These are phyloP conservation scores for Enteromius mattozi DNA, from an alignment of 2,797 vertebrate genomes.

Conservation along the genomic window DNA sequence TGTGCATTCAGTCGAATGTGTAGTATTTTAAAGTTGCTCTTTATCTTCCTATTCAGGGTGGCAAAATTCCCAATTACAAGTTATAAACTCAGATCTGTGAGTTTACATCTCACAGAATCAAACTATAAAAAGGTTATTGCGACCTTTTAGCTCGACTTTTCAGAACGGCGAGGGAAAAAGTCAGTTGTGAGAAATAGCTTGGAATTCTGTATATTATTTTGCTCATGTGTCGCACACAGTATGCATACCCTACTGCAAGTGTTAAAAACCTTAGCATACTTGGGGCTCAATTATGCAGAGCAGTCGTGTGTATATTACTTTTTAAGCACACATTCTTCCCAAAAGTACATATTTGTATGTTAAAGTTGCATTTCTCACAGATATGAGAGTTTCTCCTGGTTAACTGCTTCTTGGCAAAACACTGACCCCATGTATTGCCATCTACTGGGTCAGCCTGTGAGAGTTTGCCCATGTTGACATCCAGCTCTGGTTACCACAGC, in stretches of 20 bases:
- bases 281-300: not conserved
- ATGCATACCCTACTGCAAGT: not conserved
- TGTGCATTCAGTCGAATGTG: not conserved
- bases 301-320: not conserved
- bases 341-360: not conserved
- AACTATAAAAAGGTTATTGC: too few relatives aligned
- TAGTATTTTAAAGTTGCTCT: not conserved
- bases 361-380: not conserved
- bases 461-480: conserved; percentile 57
- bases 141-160: too few relatives aligned
- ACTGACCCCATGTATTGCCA: conserved; percentile 59
- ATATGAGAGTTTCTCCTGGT: conserved; percentile 7
- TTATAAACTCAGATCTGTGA: too few relatives aligned
- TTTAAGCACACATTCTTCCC: not conserved
- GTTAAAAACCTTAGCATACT: not conserved
- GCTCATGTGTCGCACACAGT: not conserved
- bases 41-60: too few relatives aligned
- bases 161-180: too few relatives aligned
- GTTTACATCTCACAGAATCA: too few relatives aligned
- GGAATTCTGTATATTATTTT: too few relatives aligned
- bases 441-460: conserved; percentile 31
- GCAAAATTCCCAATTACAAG: too few relatives aligned
- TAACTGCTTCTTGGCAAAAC: conserved; percentile 48
- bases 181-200: too few relatives aligned
- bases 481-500: conserved; percentile 64